Evolutionary conservation across 2,888 invertebrate species (phyloP).

Genomic region (Morpho deidamia): DNA sequence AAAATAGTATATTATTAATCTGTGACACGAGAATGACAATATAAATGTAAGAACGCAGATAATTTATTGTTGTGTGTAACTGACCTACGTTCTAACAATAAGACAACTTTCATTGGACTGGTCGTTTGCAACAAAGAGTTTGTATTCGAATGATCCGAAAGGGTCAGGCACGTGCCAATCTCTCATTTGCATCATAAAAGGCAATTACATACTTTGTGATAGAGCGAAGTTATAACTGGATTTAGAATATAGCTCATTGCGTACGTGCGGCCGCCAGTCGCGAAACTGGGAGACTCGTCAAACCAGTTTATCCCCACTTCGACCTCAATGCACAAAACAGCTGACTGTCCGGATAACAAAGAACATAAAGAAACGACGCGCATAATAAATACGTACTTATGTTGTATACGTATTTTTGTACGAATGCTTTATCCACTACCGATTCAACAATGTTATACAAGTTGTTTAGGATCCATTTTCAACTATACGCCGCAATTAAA

Average conservation of each 20-base stretch:
- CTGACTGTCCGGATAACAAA: conserved; percentile 69
- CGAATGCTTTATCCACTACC: conserved; percentile 10
- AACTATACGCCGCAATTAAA: not conserved
- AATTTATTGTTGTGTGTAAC: not conserved
- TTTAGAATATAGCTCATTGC: not conserved
- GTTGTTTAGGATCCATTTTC: conserved; percentile 3
- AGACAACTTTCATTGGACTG: not conserved
- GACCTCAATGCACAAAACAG: conserved; percentile 46
- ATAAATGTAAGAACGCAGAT: not conserved
- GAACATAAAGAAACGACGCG: conserved; percentile 36
- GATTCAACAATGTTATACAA: conserved; percentile 21
- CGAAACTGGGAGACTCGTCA: conserved; percentile 27
- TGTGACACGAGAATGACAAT: no score
- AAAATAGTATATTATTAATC: no score
- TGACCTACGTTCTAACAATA: conserved; percentile 8
- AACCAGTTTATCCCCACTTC: conserved; percentile 46
- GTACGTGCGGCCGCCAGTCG: conserved; percentile 1
- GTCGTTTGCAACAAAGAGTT: not conserved
- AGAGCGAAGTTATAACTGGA: not conserved
- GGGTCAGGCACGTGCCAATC: conserved; percentile 9
- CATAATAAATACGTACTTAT: conserved; percentile 1
- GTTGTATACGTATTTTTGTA: not conserved
- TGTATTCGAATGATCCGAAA: not conserved
- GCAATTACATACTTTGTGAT: conserved; percentile 8
- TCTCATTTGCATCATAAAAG: conserved; percentile 1